Evolutionary conservation across 1,140 invertebrate genomes (phyloP).

Genomic region (Drosophila mayri): DNA sequence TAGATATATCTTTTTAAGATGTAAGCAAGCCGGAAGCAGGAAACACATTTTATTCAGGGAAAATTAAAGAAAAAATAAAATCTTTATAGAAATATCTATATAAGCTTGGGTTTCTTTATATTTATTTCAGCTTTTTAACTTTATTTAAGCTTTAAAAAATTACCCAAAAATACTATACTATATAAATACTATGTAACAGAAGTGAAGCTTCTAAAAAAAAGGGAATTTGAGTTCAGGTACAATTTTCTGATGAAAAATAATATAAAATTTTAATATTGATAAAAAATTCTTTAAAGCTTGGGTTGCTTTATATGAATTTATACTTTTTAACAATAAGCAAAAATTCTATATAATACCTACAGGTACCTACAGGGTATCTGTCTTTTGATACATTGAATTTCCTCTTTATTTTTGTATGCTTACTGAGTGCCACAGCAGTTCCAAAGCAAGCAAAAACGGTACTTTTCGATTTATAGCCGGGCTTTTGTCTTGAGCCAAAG

Average conservation of each 20-base stretch:
- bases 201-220: background rate
- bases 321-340: background rate
- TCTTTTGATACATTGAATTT: conserved; percentile 1
- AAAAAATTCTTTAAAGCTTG: background rate
- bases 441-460: conserved; percentile 67
- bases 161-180: background rate
- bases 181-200: background rate
- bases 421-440: conserved; percentile 27
- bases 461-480: conserved; percentile 77
- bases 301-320: background rate
- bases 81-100: too few species aligned
- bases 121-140: background rate
- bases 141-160: background rate
- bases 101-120: background rate
- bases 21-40: background rate
- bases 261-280: background rate
- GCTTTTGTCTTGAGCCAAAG: conserved; percentile 44
- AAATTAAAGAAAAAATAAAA: background rate
- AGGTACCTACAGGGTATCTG: conserved; percentile 2
- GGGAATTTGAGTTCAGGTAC: conserved; percentile 12
- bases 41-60: too few species aligned
- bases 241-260: background rate
- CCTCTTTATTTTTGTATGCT: conserved; percentile 54
- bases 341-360: background rate
- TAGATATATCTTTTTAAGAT: background rate